Conservation (phyloP, 2,888 invertebrate species). For the Eupithecia exiguata region DNA sequence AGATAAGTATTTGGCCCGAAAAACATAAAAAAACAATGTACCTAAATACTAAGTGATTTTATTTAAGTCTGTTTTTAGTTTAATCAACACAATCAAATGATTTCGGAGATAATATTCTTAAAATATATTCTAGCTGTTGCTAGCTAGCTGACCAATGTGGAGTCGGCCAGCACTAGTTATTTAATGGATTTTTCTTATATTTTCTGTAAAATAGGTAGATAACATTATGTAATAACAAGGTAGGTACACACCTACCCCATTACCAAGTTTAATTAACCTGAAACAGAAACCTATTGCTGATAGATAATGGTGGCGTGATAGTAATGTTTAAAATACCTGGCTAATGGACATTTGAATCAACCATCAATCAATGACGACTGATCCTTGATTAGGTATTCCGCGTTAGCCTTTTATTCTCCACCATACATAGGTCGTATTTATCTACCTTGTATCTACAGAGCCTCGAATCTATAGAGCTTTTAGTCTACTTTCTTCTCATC, state of each 20-base stretch:
- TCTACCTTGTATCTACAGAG: not conserved
- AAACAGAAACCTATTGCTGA: slow-evolving; percentile 21
- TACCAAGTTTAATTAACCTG: slow-evolving; percentile 15
- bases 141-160: too few species aligned
- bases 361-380: slow-evolving; percentile 30
- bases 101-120: too few species aligned
- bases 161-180: too few species aligned
- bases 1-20: too few species aligned
- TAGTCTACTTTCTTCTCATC: not conserved
- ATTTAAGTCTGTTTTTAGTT: too few species aligned
- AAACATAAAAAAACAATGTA: too few species aligned
- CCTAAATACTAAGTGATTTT: too few species aligned
- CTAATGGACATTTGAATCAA: slow-evolving; percentile 27
- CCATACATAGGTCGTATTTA: not conserved
- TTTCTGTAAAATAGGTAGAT: too few species aligned
- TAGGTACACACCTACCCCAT: not conserved
- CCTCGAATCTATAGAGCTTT: not conserved
- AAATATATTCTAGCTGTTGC: too few species aligned
- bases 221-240: not conserved
- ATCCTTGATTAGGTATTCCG: slow-evolving; percentile 15
- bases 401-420: not conserved
- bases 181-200: too few species aligned
- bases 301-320: slow-evolving; percentile 26
- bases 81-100: too few species aligned
- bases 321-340: slow-evolving; percentile 16